A percentile compares a stretch with the other conserved stretches of the same genome.
Evolutionary conservation across 2,113 vertebrate genomes (phyloP).

Genomic region (Neogobius melanostomus): DNA sequence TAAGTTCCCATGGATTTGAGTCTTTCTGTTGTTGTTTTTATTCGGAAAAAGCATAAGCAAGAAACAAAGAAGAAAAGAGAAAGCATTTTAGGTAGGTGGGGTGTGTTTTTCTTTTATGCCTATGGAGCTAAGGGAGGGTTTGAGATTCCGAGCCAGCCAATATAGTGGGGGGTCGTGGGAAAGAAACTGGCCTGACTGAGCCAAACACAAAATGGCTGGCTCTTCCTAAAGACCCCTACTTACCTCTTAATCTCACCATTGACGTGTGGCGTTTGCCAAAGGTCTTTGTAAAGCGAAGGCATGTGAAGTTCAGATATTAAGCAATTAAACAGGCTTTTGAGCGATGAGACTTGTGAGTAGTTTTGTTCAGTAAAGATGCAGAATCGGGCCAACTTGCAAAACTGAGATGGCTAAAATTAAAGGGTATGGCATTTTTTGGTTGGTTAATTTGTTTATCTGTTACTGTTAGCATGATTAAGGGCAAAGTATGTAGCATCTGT

Average conservation of each 20-base stretch:
- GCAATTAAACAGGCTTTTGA: constrained; percentile 42
- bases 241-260: constrained; percentile 57
- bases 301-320: constrained; percentile 35
- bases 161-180: constrained; percentile 40
- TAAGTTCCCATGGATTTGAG: background rate
- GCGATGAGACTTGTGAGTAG: constrained; percentile 11
- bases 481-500: no score
- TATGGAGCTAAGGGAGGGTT: constrained; percentile 18
- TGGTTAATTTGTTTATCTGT: no score
- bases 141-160: constrained; percentile 19
- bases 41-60: background rate
- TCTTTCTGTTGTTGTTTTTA: background rate
- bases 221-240: constrained; percentile 50
- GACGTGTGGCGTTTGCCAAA: constrained; percentile 40
- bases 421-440: no score
- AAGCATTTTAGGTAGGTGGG: background rate
- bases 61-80: background rate
- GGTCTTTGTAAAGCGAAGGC: constrained; percentile 40
- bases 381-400: no score
- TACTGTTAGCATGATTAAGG: no score
- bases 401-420: no score
- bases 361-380: no score
- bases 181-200: constrained; percentile 34
- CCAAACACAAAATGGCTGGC: constrained; percentile 45
- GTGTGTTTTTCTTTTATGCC: constrained; percentile 5